Base-by-base conservation (phyloP, 2,888 invertebrate species). In the Laothoe populi region DNA sequence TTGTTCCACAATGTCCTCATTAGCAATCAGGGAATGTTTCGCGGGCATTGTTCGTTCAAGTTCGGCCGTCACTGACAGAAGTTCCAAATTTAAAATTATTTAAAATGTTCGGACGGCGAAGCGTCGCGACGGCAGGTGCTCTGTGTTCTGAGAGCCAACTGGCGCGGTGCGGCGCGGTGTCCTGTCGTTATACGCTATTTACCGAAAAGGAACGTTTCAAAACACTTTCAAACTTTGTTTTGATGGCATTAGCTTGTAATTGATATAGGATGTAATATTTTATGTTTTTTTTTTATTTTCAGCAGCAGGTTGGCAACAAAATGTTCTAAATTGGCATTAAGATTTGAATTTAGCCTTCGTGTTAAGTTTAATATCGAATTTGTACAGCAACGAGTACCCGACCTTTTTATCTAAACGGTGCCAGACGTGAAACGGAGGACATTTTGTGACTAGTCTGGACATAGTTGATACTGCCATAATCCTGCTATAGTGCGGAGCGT, bases 11-110 rank as follows among this genome's bases (percentile, higher is more conserved):
- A 87, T 87, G 86, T 86, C 80, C 88, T 90, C 88, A 90, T 90
- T 90, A 89, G 87, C 88, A 90, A 89, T 90, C 88, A 85, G 81
- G 75, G 83, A 87, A 84, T 90, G 87, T 88, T 87, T 82, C 84
- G 84, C 78, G 82, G 77, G 74, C 82, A 86, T 86, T 87, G 87
- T 88, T 86, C 82, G 81, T 74, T 67, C 73, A 86, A 87, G 85
- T 87, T 88, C 79, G 84, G 83, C 83, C 82, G 86, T 88, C 88
- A 82, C 75, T 77, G 79, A 70, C 84, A 86, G 81, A 79, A 84
- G 83, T 86, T 84, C 72, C 74, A 81, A 83, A 86, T 87, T 86
- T 85, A 79, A 84, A 87, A 88, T 86, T 81, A 83, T 86, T 87
- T 83, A 82, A 86, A 87, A 86, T 81, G 82, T 77, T 77, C 72